Base-by-base conservation (phyloP, 2,888 invertebrate genomes). In the Eupithecia abbreviata region DNA sequence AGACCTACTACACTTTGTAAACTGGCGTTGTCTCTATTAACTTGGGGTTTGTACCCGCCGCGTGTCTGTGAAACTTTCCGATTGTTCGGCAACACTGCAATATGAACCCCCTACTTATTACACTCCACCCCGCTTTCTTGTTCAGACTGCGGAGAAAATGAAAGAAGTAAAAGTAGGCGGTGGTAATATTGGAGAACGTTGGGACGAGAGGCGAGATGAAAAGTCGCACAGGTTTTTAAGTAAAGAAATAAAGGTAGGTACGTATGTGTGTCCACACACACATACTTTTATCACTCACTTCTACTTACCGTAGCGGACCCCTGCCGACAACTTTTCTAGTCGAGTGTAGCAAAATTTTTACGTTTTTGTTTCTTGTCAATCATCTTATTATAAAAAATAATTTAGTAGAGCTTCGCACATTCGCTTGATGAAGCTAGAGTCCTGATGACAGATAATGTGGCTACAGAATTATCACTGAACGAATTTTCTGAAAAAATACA, bases 41-140 rank as follows among this genome's bases (percentile, higher is more conserved):
- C 87, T 90, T 87, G 87, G 84, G 88, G 87, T 85, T 87, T 89
- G 88, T 89, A 82, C 82, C 84, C 84, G 84, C 84, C 85, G 85
- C 85, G 88, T 86, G 86, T 87, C 87, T 86, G 83, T 76, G 84
- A 86, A 90, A 91, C 87, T 91, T 90, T 85, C 80, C 84, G 85
- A 88, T 89, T 89, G 90, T 87, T 86, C 84, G 74, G 80, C 79
- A 79, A 82, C 81, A 84, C 79, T 84, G 86, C 86, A 85, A 85
- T 86, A 87, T 85, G 84, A 85, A 82, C 82, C 78, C 79, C 80
- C 82, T 78, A 81, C 81, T 84, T 87, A 88, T 86, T 86, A 85
- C 77, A 77, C 77, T 84, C 79, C 81, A 82, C 81, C 84, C 82
- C 82, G 80, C 84, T 82, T 82, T 80, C 79, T 84, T 85, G 82